These are phyloP conservation scores for Agrilus biguttatus DNA, from an alignment of 2,888 invertebrate genomes.

Conservation along the genomic window DNA sequence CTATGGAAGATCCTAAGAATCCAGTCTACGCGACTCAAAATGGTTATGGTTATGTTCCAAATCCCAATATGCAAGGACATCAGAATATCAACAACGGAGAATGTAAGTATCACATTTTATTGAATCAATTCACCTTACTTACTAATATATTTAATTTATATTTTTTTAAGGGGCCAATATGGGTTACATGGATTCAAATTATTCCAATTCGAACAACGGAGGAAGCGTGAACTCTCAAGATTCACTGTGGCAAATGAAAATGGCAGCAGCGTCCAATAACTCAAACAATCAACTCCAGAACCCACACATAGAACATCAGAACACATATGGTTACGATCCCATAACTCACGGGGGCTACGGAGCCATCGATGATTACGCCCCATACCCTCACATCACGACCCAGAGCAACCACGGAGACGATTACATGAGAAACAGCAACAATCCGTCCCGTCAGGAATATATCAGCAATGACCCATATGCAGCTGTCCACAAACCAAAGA, in stretches of 20 bases:
- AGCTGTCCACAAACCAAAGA: slow-evolving; percentile 80
- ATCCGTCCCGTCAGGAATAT: slow-evolving; percentile 76
- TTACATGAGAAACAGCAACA: slow-evolving; percentile 62
- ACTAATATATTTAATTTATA: neutral
- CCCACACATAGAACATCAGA: slow-evolving; percentile 47
- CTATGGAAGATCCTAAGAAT: slow-evolving; percentile 75
- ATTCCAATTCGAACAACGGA: slow-evolving; percentile 88
- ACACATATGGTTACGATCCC: slow-evolving; percentile 63
- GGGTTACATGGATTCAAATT: slow-evolving; percentile 84
- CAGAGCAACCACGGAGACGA: slow-evolving; percentile 52
- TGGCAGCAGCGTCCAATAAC: slow-evolving; percentile 60
- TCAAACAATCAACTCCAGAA: slow-evolving; percentile 44
- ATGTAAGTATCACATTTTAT: slow-evolving; percentile 44
- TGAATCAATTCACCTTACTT: neutral
- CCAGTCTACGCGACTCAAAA: slow-evolving; percentile 72
- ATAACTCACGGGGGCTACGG: slow-evolving; percentile 72
- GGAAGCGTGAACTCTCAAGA: slow-evolving; percentile 91
- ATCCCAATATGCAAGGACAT: slow-evolving; percentile 49
- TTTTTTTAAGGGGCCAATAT: slow-evolving; percentile 62
- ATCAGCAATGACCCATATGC: slow-evolving; percentile 72
- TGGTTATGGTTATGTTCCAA: slow-evolving; percentile 67
- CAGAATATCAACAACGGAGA: slow-evolving; percentile 65
- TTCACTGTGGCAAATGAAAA: slow-evolving; percentile 88
- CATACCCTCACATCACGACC: slow-evolving; percentile 64
- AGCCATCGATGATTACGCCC: slow-evolving; percentile 70